Evolutionary conservation across 2,888 invertebrate species (phyloP).

Genomic region (Ectemnius lituratus): DNA sequence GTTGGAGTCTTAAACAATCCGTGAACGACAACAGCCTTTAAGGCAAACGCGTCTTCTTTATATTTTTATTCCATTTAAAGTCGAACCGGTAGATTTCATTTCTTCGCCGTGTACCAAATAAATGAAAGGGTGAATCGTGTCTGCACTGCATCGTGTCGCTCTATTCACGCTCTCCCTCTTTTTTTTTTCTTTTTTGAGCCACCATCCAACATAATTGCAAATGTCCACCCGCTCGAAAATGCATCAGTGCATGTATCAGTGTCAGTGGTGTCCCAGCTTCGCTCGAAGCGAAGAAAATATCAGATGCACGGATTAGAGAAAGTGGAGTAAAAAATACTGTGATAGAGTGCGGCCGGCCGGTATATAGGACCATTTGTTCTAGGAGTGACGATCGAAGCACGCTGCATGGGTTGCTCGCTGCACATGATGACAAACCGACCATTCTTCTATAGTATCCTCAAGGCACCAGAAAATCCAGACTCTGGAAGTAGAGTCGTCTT

Average conservation of each 20-base stretch:
- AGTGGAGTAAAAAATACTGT: neutral
- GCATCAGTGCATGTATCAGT: neutral
- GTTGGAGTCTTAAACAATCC: slow-evolving; percentile 11
- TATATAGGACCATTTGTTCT: slow-evolving; percentile 33
- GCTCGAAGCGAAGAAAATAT: neutral
- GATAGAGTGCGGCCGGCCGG: neutral
- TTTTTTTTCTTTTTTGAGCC: too few relatives aligned
- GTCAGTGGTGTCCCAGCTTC: neutral
- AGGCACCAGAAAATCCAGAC: slow-evolving; percentile 9
- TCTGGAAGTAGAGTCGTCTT: slow-evolving; percentile 15
- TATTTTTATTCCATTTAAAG: neutral
- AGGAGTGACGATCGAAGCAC: slow-evolving; percentile 28
- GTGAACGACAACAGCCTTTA: too few relatives aligned
- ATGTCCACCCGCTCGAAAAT: too few relatives aligned
- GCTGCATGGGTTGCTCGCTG: slow-evolving; percentile 12
- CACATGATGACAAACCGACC: slow-evolving; percentile 34
- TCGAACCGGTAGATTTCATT: too few relatives aligned
- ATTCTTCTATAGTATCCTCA: slow-evolving; percentile 46
- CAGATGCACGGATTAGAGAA: neutral
- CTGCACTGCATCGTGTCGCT: too few relatives aligned
- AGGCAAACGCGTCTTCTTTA: neutral
- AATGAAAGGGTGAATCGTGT: too few relatives aligned
- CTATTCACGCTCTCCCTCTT: too few relatives aligned
- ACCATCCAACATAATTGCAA: too few relatives aligned
- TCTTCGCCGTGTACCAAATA: too few relatives aligned